These are phyloP conservation scores for Drosophila ezoana DNA, from an alignment of 2,888 invertebrate genomes.

Conservation along the genomic window DNA sequence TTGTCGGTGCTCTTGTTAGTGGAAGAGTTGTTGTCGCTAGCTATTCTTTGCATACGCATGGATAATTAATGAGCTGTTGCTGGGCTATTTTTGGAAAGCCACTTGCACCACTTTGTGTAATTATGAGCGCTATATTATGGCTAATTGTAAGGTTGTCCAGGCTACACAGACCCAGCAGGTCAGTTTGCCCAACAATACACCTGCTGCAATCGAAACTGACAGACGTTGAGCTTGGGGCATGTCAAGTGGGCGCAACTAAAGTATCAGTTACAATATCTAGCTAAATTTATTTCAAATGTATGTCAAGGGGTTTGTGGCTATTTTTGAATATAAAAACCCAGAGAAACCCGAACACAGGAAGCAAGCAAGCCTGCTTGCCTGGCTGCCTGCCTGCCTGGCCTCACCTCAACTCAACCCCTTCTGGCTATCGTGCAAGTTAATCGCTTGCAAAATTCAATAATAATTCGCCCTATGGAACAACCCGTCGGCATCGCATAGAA, in stretches of 20 bases:
- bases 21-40: slow-evolving; percentile 33
- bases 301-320: slow-evolving; percentile 30
- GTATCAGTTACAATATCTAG: not conserved
- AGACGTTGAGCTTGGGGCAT: not conserved
- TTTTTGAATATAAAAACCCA: slow-evolving; percentile 51
- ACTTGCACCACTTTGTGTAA: slow-evolving; percentile 38
- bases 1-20: slow-evolving; percentile 11
- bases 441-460: slow-evolving; percentile 82
- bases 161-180: slow-evolving; percentile 25
- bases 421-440: slow-evolving; percentile 70
- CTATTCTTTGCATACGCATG: slow-evolving; percentile 34
- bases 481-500: slow-evolving; percentile 8
- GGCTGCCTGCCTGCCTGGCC: slow-evolving; percentile 33
- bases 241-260: slow-evolving; percentile 8
- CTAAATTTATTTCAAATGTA: slow-evolving; percentile 44
- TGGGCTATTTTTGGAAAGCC: slow-evolving; percentile 34
- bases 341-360: slow-evolving; percentile 33
- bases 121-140: slow-evolving; percentile 34
- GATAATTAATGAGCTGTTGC: slow-evolving; percentile 62
- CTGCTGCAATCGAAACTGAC: slow-evolving; percentile 10
- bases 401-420: slow-evolving; percentile 13
- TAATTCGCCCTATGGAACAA: slow-evolving; percentile 57
- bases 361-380: slow-evolving; percentile 21
- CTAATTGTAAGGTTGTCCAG: slow-evolving; percentile 15
- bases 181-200: slow-evolving; percentile 28